phyloP scores from a whole-genome alignment of 2,113 vertebrate genomes.

The Accipiter cooperii region DNA sequence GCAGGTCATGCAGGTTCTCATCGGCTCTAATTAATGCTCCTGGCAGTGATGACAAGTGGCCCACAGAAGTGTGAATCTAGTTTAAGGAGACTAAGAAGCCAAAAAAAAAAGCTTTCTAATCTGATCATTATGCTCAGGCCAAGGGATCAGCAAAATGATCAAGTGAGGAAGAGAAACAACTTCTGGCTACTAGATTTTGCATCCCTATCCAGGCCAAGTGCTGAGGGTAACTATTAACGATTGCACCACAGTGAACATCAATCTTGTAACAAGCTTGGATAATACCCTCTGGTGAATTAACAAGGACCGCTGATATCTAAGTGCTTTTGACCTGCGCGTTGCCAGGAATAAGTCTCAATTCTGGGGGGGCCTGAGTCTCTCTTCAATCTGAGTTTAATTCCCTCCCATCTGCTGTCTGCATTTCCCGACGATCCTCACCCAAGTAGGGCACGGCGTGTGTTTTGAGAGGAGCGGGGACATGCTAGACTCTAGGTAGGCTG shows the following conservation, averaged over 20 bases:
- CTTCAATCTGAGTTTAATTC: conserved; percentile 71
- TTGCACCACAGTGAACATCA: conserved; percentile 14
- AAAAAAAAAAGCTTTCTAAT: background rate
- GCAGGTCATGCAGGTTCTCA: conserved; percentile 6
- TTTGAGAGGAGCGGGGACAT: background rate
- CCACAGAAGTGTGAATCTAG: background rate
- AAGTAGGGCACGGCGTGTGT: conserved; percentile 43
- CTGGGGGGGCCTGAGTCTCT: conserved; percentile 49
- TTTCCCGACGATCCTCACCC: conserved; percentile 60
- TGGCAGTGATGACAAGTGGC: background rate
- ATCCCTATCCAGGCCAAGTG: background rate
- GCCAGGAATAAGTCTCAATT: conserved; percentile 55
- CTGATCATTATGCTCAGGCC: background rate
- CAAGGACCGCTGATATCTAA: background rate
- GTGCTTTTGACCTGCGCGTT: conserved; percentile 28
- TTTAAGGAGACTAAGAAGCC: background rate
- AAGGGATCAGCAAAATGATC: conserved; percentile 47
- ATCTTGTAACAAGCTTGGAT: conserved; percentile 49
- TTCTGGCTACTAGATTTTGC: conserved; percentile 28
- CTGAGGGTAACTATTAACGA: background rate
- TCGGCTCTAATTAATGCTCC: background rate
- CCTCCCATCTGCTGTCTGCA: conserved; percentile 74
- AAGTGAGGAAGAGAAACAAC: background rate
- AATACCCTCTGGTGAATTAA: conserved; percentile 59
- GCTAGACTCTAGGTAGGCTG: background rate